Percentiles rank a stretch among this genome's conserved stretches.
Conservation (phyloP, 2,888 invertebrate genomes). For the Megalurothrips usitatus region DNA sequence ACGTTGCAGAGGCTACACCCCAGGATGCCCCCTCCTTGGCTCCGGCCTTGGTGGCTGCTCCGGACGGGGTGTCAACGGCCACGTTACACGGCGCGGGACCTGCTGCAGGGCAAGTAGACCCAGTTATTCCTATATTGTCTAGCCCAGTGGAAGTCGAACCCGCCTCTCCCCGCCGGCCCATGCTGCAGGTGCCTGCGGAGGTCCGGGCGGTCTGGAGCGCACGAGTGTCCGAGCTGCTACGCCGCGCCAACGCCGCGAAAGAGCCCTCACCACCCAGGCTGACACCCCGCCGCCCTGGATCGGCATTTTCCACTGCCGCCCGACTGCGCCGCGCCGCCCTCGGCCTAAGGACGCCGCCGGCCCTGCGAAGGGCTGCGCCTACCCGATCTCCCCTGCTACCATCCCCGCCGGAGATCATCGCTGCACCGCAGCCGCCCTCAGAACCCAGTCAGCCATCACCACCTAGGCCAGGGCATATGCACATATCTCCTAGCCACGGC, state of each 20-base stretch:
- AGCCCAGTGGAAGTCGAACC: neutral
- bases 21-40: neutral
- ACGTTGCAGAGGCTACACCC: neutral
- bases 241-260: neutral
- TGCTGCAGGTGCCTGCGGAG: neutral
- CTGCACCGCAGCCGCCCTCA: neutral
- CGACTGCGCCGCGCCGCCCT: neutral
- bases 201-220: neutral
- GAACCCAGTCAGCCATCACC: neutral
- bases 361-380: neutral
- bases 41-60: neutral
- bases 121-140: neutral
- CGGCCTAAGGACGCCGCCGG: neutral
- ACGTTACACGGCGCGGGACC: neutral
- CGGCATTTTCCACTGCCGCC: neutral
- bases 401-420: neutral
- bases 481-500: neutral
- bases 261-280: neutral
- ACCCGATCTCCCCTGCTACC: neutral
- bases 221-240: neutral
- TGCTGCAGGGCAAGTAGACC: neutral
- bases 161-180: neutral
- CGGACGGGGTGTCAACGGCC: conserved; percentile 10
- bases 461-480: neutral
- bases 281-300: neutral